phyloP scores from a whole-genome alignment of 2,113 vertebrate species.

The Dicrurus megarhynchus region DNA sequence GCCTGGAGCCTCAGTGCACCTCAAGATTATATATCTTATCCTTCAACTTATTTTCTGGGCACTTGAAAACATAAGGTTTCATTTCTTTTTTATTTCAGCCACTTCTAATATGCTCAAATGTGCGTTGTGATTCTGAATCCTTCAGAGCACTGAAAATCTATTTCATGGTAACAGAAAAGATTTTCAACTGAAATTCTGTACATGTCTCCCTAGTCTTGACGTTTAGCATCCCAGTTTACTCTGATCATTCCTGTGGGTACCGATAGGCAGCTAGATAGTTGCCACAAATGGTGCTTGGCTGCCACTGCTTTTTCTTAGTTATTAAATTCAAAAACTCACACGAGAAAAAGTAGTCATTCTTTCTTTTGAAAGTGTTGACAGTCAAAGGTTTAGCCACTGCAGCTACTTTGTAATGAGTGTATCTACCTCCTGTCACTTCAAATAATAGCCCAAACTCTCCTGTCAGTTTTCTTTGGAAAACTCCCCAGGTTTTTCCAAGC shows the following conservation, averaged over 20 bases:
- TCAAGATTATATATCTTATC: not conserved
- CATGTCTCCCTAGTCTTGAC: not conserved
- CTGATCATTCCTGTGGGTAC: slow-evolving; percentile 57
- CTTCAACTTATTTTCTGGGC: not conserved
- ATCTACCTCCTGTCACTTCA: not conserved
- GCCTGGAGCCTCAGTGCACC: not conserved
- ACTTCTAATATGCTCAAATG: not conserved
- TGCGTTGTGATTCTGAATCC: not conserved
- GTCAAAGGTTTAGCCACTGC: not conserved
- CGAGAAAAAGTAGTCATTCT: slow-evolving; percentile 25
- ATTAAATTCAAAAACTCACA: slow-evolving; percentile 39
- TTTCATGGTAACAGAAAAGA: slow-evolving; percentile 7
- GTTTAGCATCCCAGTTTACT: slow-evolving; percentile 43
- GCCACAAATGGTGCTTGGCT: not conserved
- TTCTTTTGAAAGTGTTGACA: not conserved
- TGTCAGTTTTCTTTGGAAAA: not conserved
- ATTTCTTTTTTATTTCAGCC: slow-evolving; percentile 25
- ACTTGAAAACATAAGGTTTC: not conserved
- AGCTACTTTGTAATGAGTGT: slow-evolving; percentile 8
- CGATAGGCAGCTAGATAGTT: slow-evolving; percentile 24
- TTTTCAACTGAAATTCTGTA: slow-evolving; percentile 43
- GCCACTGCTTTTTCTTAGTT: slow-evolving; percentile 13
- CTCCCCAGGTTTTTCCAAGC: not conserved
- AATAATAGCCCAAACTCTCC: not conserved
- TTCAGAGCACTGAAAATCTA: slow-evolving; percentile 49